Evolutionary conservation across 2,113 vertebrate genomes (phyloP), one percentile per base, ranked within the genome.

Genomic region (Pterocles orientalis): DNA sequence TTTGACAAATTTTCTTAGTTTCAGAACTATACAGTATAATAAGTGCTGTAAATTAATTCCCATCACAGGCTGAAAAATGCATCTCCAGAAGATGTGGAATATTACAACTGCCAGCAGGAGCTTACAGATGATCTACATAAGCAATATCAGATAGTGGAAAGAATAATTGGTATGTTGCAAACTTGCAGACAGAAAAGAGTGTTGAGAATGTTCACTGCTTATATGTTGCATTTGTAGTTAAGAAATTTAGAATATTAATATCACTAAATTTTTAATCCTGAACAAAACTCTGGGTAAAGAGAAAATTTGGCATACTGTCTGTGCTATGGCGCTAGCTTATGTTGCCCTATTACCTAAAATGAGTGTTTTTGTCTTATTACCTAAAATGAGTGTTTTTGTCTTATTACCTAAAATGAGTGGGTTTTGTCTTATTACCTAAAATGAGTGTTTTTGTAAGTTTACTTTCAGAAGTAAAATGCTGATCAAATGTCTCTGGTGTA

Each of bases 61-160:
- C 8, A 12, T 95, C 97, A 36, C 93, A 99, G 99, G 99, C 97
- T 99, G 92, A 99, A 99, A 98, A 94, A 98, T 2, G 98, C 99
- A 80, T 99, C 99, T 89, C 99, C 99, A n/a, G 99, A 99, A 97
- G 99, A 99, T 97, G 98, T 99, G 31, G 99, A 99, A 89, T 99
- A 99, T 98, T 99, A 99, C 45, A 99, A 99, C 93, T 99, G 99
- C 92, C 99, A 99, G 64, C 99, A 99, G 88, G 99, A 99, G 65
- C 97, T 99, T 86, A 99, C 99, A 94, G 99, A 99, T 96, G 99
- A 99, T 96, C 98, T 99, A 17, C 99, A 99, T 96, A 99, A 99
- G 95, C 99, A 99, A 43, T 99, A 99, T 97, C 99, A 99, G 94
- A 98, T 99, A 90, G 99, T 99, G 84, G 99, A 99, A 93, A 98